Base-by-base conservation (phyloP, 1,140 invertebrate species). In the Euwallacea fornicatus region DNA sequence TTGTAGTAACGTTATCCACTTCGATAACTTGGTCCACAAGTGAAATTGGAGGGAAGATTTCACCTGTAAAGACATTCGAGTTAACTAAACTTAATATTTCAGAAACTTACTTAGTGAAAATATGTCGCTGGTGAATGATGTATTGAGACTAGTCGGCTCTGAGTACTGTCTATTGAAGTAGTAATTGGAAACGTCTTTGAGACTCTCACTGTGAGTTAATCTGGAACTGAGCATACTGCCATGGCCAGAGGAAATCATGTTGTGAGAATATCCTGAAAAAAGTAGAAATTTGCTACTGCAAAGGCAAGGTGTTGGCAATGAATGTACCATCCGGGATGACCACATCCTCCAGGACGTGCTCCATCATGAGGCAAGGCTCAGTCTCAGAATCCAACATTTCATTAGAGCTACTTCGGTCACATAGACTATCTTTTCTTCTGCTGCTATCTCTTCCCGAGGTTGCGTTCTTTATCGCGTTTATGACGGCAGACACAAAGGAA, bases 321-420 rank as follows among this genome's bases (percentile, higher is more conserved):
- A 8, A 44, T 42, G 33, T 56, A 72, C 71, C 87, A 69, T 90
- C 88, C 2, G 84, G 86, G 47, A 88, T 79, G 3, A 86, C 81
- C 41, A 89, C 88, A 78, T 90, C 88, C 78, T 90, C 88, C 43
- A 90, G 68, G 7, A 90, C 88, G 72, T 87, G 88, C 77, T 91
- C 90, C 84, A 91, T 91, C 86, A 91, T 91, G 21, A 92, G 81
- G 75, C 89, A 91, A 7, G 90, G 90, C 77, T 92, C 90, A 0
- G 90, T 91, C 83, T 91, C 90, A 3, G 90, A 91, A 80, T 91
- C 90, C 9, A 91, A 82, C 76, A 91, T 83, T 50, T 90, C 90
- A 76, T 88, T 83, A 0, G 77, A 78, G 71, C 76, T 79, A 11
- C 65, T 72, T 54, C 54, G 11, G 50, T 72, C 71, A 72, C 73